phyloP scores from a whole-genome alignment of 2,888 invertebrate species.

The Saturnia japonica region DNA sequence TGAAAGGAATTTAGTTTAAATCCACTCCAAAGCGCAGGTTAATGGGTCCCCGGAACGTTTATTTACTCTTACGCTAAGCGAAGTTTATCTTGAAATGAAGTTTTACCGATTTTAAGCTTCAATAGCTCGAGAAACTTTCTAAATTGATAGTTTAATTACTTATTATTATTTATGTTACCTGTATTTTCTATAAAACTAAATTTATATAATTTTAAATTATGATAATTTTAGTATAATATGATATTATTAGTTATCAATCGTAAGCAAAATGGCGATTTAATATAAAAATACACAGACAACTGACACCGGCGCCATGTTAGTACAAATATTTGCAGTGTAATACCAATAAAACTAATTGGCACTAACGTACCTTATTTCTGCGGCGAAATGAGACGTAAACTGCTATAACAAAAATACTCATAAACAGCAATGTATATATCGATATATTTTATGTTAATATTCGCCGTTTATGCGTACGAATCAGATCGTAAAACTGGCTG shows the following conservation, averaged over 20 bases:
- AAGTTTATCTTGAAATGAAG: conserved; percentile 19
- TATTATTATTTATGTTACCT: not conserved
- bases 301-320: not conserved
- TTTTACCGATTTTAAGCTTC: not conserved
- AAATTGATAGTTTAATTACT: not conserved
- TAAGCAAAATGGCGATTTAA: not conserved
- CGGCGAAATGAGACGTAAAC: not conserved
- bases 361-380: conserved; percentile 11
- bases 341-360: conserved; percentile 11
- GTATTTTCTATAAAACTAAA: not conserved
- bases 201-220: too few species aligned
- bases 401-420: not conserved
- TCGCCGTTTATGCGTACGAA: conserved; percentile 21
- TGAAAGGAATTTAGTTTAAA: conserved; percentile 60
- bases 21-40: conserved; percentile 35
- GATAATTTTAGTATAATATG: too few species aligned
- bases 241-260: not conserved
- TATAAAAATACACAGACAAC: not conserved
- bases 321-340: not conserved
- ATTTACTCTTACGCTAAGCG: conserved; percentile 24
- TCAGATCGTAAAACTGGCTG: conserved; percentile 37
- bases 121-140: not conserved
- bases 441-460: conserved; percentile 22
- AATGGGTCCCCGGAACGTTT: conserved; percentile 44
- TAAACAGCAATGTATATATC: conserved; percentile 19